phyloP scores from a whole-genome alignment of 2,113 vertebrate species.

The Malurus alboscapulatus region DNA sequence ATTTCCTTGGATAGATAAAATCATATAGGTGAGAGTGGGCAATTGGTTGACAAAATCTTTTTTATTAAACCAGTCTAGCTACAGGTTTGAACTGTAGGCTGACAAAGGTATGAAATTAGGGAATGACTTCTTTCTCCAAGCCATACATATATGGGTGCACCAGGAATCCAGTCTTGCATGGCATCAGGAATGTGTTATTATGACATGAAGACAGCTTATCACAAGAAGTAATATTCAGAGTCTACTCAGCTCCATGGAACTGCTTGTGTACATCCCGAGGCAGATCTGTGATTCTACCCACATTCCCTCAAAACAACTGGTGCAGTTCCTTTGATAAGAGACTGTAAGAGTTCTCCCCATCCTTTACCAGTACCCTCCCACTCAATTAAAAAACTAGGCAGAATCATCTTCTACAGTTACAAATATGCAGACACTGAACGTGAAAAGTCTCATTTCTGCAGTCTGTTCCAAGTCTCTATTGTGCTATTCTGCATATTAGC shows the following conservation, averaged over 20 bases:
- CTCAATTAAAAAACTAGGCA: not conserved
- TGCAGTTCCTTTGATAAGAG: not conserved
- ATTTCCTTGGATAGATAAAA: slow-evolving; percentile 70
- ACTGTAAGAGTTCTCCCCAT: not conserved
- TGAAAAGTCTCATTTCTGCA: not conserved
- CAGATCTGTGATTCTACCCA: not conserved
- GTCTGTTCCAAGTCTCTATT: not conserved
- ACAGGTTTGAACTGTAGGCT: not conserved
- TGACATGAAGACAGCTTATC: not conserved
- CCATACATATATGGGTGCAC: rapidly evolving
- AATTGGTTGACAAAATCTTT: slow-evolving; percentile 57
- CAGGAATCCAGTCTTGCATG: not conserved
- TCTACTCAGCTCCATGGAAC: not conserved
- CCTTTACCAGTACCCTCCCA: not conserved
- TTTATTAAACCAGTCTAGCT: slow-evolving; percentile 28
- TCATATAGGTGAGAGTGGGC: slow-evolving; percentile 41
- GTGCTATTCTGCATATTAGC: not conserved
- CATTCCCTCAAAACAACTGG: not conserved
- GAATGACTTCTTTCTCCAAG: not conserved
- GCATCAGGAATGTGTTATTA: not conserved
- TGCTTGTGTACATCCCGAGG: not conserved
- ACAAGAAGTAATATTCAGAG: not conserved
- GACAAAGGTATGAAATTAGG: not conserved
- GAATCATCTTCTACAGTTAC: not conserved
- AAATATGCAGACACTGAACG: not conserved